Conservation (phyloP, 30 jellyfish, hydroid and myxozoan genomes). For the Aurelia coerulea region DNA sequence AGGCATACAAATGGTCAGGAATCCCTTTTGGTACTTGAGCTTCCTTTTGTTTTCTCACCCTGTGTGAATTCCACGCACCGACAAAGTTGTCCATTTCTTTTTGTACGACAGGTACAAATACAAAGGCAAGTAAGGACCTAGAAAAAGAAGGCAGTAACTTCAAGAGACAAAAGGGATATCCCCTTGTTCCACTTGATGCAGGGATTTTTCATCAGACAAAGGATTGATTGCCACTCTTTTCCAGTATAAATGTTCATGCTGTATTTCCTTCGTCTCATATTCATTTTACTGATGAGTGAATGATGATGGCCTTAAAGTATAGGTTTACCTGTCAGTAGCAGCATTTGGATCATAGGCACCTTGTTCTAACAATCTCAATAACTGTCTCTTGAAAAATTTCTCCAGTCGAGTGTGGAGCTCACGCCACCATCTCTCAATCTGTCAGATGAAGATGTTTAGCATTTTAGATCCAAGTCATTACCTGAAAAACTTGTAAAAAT, state of each 20-base stretch:
- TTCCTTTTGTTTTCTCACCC: slow-evolving; percentile 33
- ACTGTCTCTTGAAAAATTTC: slow-evolving; percentile 22
- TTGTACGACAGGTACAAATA: slow-evolving; percentile 23
- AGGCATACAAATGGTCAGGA: slow-evolving; percentile 33
- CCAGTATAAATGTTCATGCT: no score
- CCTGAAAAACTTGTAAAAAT: no score
- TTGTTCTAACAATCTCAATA: slow-evolving; percentile 8
- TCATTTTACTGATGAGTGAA: no score
- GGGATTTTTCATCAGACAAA: no score
- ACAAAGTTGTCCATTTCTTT: slow-evolving; percentile 15
- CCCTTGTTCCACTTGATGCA: no score
- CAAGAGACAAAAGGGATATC: no score
- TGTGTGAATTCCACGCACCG: slow-evolving; percentile 32
- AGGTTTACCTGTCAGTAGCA: slow-evolving; percentile 13
- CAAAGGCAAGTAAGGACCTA: slow-evolving; percentile 27
- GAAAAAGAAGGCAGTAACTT: not conserved
- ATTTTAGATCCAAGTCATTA: no score
- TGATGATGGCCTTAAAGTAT: no score
- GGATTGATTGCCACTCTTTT: no score
- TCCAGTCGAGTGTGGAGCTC: slow-evolving; percentile 20
- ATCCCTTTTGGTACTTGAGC: slow-evolving; percentile 31
- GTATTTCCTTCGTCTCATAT: no score
- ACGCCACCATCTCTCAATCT: slow-evolving; percentile 40
- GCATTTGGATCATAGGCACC: slow-evolving; percentile 10
- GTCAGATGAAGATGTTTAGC: not conserved